phyloP scores from a whole-genome alignment of 2,888 invertebrate species.

The Euphydryas editha region DNA sequence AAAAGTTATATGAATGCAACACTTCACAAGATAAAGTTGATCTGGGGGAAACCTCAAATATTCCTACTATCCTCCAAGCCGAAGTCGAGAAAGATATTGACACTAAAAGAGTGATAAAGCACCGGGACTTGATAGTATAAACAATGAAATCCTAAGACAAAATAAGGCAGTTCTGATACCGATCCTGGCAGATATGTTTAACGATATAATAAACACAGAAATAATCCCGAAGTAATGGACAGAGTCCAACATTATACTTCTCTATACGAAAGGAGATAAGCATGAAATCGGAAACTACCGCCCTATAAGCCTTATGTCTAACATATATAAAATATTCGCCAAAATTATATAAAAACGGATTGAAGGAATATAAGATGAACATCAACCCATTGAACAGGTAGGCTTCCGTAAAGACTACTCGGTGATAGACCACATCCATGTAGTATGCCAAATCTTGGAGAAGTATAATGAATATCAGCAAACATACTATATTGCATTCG shows the following conservation, averaged over 20 bases:
- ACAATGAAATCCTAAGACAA: no score
- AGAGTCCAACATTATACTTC: constrained; percentile 28
- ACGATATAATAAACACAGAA: constrained; percentile 42
- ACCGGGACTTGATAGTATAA: constrained; percentile 24
- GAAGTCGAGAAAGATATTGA: constrained; percentile 31
- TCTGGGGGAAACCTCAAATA: constrained; percentile 15
- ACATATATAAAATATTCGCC: constrained; percentile 17
- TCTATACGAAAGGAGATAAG: constrained; percentile 30
- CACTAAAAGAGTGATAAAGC: constrained; percentile 34
- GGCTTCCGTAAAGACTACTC: constrained; percentile 35
- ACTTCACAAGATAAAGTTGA: constrained; percentile 16
- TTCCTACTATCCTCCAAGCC: constrained; percentile 25
- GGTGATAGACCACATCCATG: constrained; percentile 19
- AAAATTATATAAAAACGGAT: constrained; percentile 17
- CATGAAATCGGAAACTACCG: constrained; percentile 10
- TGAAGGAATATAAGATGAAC: constrained; percentile 15
- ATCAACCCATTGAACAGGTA: constrained; percentile 33
- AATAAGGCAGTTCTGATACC: constrained; percentile 1
- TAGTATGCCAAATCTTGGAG: constrained; percentile 28
- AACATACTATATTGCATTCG: constrained; percentile 36
- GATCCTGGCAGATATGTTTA: constrained; percentile 44
- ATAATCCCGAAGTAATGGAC: constrained; percentile 37
- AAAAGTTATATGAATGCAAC: constrained; percentile 28
- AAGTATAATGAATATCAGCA: constrained; percentile 31
- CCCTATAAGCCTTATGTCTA: constrained; percentile 19